Conservation (phyloP, 2,797 vertebrate genomes). For the Takifugu ocellatus region DNA sequence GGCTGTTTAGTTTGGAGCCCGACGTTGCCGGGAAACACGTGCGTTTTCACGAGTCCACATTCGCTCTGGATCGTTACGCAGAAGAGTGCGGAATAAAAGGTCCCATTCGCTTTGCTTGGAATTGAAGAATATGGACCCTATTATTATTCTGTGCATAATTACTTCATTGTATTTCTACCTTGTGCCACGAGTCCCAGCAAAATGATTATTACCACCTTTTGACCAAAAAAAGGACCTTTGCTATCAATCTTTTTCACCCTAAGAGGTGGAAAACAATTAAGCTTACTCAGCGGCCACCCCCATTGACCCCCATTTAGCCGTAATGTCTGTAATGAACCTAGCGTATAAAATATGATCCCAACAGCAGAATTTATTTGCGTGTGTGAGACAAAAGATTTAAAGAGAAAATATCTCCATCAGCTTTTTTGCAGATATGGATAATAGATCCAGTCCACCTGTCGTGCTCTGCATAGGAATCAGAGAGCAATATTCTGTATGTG, state of each 20-base stretch:
- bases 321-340: constrained; percentile 38
- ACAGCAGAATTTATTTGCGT: constrained; percentile 45
- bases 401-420: constrained; percentile 34
- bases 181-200: constrained; percentile 8
- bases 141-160: too few species aligned
- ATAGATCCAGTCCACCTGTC: constrained; percentile 15
- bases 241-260: constrained; percentile 41
- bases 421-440: constrained; percentile 26
- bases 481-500: neutral
- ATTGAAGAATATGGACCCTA: neutral
- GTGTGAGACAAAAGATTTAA: constrained; percentile 31
- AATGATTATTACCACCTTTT: too few species aligned
- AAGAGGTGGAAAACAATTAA: constrained; percentile 54
- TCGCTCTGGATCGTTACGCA: too few species aligned
- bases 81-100: too few species aligned
- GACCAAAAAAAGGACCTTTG: constrained; percentile 23
- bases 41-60: too few species aligned
- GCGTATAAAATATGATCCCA: constrained; percentile 35
- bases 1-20: constrained; percentile 38
- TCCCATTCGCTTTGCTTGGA: too few species aligned
- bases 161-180: too few species aligned
- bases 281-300: constrained; percentile 51
- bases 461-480: constrained; percentile 27
- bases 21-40: constrained; percentile 34
- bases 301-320: constrained; percentile 59